Conservation (phyloP, 2,113 vertebrate genomes). For the Anarhynchus alexandrinus region DNA sequence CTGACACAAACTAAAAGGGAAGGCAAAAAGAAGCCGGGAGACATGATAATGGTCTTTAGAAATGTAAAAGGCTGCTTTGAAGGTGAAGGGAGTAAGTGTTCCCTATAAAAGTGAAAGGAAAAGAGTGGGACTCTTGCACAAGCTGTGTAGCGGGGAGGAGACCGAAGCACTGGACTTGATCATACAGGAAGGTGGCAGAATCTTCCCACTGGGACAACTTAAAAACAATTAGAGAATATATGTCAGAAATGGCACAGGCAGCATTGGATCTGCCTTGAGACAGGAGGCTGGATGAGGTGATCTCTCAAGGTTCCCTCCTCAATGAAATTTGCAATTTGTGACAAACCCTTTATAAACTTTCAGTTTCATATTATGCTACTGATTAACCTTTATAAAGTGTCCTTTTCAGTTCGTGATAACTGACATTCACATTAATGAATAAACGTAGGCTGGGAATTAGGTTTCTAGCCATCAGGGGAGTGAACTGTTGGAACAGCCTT, state of each 20-base stretch:
- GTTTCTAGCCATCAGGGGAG: neutral
- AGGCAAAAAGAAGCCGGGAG: neutral
- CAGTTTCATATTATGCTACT: neutral
- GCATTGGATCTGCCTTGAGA: neutral
- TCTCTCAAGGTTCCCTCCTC: neutral
- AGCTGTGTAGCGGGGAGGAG: neutral
- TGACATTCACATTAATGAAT: neutral
- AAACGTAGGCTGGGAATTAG: neutral
- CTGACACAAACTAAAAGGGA: neutral
- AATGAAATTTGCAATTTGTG: neutral
- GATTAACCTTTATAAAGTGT: neutral
- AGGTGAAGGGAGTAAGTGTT: neutral
- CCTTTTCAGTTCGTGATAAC: neutral
- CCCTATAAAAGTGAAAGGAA: neutral
- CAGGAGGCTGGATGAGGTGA: neutral
- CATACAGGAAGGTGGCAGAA: neutral
- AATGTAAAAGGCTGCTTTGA: neutral
- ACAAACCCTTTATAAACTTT: neutral
- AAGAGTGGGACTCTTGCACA: neutral
- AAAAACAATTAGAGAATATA: neutral
- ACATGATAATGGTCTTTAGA: neutral
- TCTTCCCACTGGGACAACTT: neutral
- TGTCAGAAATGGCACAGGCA: neutral
- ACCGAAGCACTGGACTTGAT: rapidly evolving
- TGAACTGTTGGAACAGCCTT: neutral